Percentiles rank a stretch among this genome's conserved stretches.
phyloP scores from a whole-genome alignment of 2,113 vertebrate genomes.

The Lophotis ruficrista region DNA sequence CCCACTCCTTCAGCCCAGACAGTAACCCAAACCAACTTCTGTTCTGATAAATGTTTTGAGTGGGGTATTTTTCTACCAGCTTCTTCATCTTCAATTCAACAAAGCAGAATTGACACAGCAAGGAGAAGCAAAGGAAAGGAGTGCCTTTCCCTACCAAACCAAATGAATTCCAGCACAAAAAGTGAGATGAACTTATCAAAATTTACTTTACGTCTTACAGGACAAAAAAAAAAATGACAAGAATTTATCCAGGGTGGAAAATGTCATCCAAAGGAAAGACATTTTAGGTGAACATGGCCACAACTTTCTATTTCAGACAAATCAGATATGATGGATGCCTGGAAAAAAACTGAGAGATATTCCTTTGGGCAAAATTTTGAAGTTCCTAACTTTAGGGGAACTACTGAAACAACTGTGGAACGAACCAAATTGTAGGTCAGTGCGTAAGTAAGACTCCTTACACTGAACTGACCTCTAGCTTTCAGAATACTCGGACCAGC shows the following conservation, averaged over 20 bases:
- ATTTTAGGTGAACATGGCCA: neutral
- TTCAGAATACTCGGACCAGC: neutral
- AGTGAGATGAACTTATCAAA: neutral
- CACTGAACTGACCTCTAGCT: neutral
- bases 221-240: neutral
- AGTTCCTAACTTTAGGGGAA: neutral
- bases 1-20: neutral
- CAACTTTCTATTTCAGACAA: neutral
- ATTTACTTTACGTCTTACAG: neutral
- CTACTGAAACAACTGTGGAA: neutral
- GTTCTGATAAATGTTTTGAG: neutral
- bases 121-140: constrained; percentile 57
- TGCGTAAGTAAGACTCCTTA: neutral
- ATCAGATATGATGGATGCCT: neutral
- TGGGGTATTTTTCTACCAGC: neutral
- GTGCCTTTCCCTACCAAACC: neutral
- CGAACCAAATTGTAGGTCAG: neutral
- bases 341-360: neutral
- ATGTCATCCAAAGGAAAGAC: neutral
- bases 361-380: neutral
- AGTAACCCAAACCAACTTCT: neutral
- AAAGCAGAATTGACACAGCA: neutral
- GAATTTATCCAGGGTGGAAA: neutral
- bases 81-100: neutral
- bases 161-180: neutral